Evolutionary conservation across 92 coral and sea anemone species (phyloP).

Genomic region (Hydrozoanthus gracilis): DNA sequence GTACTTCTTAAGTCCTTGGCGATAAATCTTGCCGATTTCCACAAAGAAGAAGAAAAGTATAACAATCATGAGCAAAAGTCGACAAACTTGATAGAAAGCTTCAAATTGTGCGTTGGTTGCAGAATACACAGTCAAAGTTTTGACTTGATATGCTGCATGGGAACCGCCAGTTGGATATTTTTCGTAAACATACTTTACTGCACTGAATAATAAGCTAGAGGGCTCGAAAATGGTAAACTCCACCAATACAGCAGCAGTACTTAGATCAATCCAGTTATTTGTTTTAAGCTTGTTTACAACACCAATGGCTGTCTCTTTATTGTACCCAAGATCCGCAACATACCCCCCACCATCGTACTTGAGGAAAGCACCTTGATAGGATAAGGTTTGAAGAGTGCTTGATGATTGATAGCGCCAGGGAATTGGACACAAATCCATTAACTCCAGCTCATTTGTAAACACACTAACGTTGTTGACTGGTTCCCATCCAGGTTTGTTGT

Average conservation of each 20-base stretch:
- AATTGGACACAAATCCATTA: constrained; percentile 68
- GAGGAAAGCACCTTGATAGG: constrained; percentile 54
- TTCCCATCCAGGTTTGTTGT: constrained; percentile 74
- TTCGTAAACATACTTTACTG: constrained; percentile 70
- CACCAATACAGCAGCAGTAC: constrained; percentile 69
- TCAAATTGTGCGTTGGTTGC: constrained; percentile 61
- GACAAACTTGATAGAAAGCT: constrained; percentile 63
- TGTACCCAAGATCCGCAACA: constrained; percentile 85
- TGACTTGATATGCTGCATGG: constrained; percentile 45
- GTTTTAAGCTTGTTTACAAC: constrained; percentile 55
- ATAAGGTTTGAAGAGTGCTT: constrained; percentile 55
- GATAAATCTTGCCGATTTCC: constrained; percentile 65
- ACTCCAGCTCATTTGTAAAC: constrained; percentile 61
- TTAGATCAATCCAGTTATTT: constrained; percentile 73
- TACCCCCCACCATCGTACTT: constrained; percentile 81
- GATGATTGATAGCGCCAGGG: constrained; percentile 79
- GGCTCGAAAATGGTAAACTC: constrained; percentile 86
- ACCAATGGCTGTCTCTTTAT: constrained; percentile 59
- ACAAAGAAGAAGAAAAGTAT: constrained; percentile 65
- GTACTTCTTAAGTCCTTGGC: constrained; percentile 50
- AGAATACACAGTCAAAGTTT: constrained; percentile 74
- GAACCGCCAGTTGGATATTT: constrained; percentile 78
- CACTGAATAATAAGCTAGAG: constrained; percentile 71
- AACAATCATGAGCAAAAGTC: constrained; percentile 72
- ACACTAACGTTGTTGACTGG: constrained; percentile 64